phyloP scores from a whole-genome alignment of 1,140 invertebrate genomes.

The Thaumatotibia leucotreta region DNA sequence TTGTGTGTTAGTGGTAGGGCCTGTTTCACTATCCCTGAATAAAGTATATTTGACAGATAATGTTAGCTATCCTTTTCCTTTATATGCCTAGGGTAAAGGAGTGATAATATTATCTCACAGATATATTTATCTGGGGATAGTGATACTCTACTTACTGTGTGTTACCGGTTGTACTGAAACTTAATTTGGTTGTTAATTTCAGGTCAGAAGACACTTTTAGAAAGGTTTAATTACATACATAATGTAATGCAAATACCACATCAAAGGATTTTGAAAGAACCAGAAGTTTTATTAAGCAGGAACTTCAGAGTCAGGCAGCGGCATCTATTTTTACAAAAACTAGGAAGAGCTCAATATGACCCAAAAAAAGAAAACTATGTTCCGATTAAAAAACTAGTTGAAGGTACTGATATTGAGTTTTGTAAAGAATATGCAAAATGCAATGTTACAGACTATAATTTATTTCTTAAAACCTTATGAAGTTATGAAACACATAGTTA shows the following conservation, averaged over 20 bases:
- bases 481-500: slow-evolving; percentile 70
- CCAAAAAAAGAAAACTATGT: slow-evolving; percentile 88
- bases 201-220: slow-evolving; percentile 81
- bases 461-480: slow-evolving; percentile 91
- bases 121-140: too few species aligned
- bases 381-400: slow-evolving; percentile 81
- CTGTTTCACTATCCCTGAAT: too few species aligned
- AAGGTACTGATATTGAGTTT: slow-evolving; percentile 86
- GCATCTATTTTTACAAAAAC: slow-evolving; percentile 85
- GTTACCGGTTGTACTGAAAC: too few species aligned
- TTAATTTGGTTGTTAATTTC: too few species aligned
- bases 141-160: too few species aligned
- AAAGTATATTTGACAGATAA: too few species aligned
- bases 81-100: too few species aligned
- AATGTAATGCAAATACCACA: slow-evolving; percentile 88
- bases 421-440: slow-evolving; percentile 87
- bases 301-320: slow-evolving; percentile 82
- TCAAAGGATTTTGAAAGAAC: slow-evolving; percentile 79
- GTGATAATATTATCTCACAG: too few species aligned
- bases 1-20: too few species aligned
- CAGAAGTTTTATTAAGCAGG: slow-evolving; percentile 82
- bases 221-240: slow-evolving; percentile 88
- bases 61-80: too few species aligned
- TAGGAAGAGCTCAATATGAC: slow-evolving; percentile 90
- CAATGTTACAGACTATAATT: slow-evolving; percentile 85